Evolutionary conservation across 2,888 invertebrate genomes (phyloP), one percentile per base, ranked within the genome.

Genomic region (Caenorhabditis macrosperma): DNA sequence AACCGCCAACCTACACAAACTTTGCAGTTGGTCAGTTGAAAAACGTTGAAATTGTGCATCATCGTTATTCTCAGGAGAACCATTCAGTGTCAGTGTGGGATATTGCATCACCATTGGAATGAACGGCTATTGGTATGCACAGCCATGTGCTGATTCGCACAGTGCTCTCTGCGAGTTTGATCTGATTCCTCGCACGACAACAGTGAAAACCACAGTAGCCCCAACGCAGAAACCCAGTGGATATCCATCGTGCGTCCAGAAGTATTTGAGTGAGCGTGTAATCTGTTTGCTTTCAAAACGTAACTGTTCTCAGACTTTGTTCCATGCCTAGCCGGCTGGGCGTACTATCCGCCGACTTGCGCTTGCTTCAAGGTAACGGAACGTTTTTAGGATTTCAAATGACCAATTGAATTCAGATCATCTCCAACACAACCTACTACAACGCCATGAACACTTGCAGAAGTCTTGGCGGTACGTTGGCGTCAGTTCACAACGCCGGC

Each of bases 211-310:
- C 33, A 74, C 61, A 0, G 20, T 24, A 0, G 38, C 57, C 5
- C 26, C 64, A 7, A 54, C 48, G 2, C 20, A 24, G 17, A 48
- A 22, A 12, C 52, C 68, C 12, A 55, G 38, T 22, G 66, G 71
- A 17, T 80, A 33, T 15, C 80, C 80, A 15, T 46, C 50, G n/a
- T 80, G 80, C n/a, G 75, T 80, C 20, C 69, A 71, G 12, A 80
- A 80, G n/a, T 80, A 80, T 55, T 71, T 80, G 71, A 75, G 80
- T 80, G 15, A 68, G 74, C n/a, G n/a, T n/a, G n/a, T 61, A 26
- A 41, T n/a, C 30, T 41, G 48, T 7, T 22, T 10, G 33, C 0
- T 15, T 33, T n/a, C n/a, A n/a, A n/a, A n/a, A n/a, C n/a, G n/a
- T n/a, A n/a, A n/a, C n/a, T n/a, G 1, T n/a, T 61, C 60, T 33